Evolutionary conservation across 2,797 vertebrate genomes (phyloP).

Genomic region (Gymnocypris eckloni): DNA sequence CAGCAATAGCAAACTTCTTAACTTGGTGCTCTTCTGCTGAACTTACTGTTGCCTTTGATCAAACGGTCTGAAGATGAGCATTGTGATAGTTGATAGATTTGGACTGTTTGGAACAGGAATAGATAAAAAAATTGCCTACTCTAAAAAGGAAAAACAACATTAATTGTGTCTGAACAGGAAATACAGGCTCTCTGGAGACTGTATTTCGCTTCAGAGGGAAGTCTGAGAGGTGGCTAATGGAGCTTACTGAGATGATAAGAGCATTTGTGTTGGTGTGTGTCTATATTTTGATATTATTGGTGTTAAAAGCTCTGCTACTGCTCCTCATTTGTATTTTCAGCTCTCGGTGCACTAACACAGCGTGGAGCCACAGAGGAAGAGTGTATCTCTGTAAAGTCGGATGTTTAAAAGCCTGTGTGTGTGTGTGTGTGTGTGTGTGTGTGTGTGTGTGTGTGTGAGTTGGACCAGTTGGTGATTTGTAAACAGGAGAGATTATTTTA

Average conservation of each 20-base stretch:
- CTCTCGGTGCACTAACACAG: neutral
- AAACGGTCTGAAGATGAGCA: neutral
- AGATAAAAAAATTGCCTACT: neutral
- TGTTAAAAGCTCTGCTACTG: constrained; percentile 11
- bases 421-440: neutral
- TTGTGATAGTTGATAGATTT: neutral
- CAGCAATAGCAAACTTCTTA: constrained; percentile 9
- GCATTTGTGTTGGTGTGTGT: constrained; percentile 25
- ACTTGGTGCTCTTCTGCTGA: constrained; percentile 15
- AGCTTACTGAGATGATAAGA: constrained; percentile 48
- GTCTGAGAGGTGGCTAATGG: constrained; percentile 42
- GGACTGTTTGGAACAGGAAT: constrained; percentile 1
- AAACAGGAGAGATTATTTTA: constrained; percentile 49
- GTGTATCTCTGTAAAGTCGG: neutral
- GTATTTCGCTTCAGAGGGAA: constrained; percentile 50
- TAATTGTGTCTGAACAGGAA: neutral
- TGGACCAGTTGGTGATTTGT: constrained; percentile 53
- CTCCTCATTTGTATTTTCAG: constrained; percentile 25
- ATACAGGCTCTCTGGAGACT: constrained; percentile 32
- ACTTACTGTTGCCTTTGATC: constrained; percentile 18
- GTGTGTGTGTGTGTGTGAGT: neutral
- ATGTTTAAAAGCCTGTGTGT: constrained; percentile 29
- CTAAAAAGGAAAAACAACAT: neutral
- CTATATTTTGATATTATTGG: constrained; percentile 12
- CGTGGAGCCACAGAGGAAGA: neutral